Percentiles rank a stretch among this genome's conserved stretches.
phyloP scores from a whole-genome alignment of 2,888 invertebrate species.

The Morinoia aosen region DNA sequence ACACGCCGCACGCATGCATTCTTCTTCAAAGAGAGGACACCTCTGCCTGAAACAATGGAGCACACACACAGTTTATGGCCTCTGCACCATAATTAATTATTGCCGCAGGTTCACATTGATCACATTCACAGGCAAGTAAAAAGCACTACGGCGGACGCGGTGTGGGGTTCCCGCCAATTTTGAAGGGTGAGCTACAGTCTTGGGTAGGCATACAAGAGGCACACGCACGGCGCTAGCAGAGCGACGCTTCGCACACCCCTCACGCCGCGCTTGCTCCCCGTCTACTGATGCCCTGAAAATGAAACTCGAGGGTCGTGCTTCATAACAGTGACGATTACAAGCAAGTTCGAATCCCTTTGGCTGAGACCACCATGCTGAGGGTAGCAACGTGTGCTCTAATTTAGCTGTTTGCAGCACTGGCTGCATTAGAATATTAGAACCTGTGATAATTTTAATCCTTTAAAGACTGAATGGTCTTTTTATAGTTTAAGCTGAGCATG shows the following conservation, averaged over 20 bases:
- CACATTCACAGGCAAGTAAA: not conserved
- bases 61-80: not conserved
- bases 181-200: not conserved
- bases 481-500: no score
- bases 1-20: constrained; percentile 38
- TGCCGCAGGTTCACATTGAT: not conserved
- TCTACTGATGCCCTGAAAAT: constrained; percentile 45
- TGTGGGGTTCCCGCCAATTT: constrained; percentile 38
- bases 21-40: constrained; percentile 36
- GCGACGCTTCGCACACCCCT: not conserved
- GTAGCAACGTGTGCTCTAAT: not conserved
- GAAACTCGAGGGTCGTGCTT: not conserved
- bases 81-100: not conserved
- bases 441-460: no score
- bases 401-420: not conserved
- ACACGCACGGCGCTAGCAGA: constrained; percentile 33
- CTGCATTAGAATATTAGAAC: not conserved
- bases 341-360: not conserved
- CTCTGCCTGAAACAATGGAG: constrained; percentile 13
- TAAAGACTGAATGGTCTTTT: no score
- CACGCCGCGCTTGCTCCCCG: not conserved
- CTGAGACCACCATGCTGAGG: not conserved
- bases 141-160: not conserved
- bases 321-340: constrained; percentile 44
- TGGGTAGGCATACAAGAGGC: not conserved